Conservation (phyloP, 2,888 invertebrate genomes). For the Notodonta dromedarius region DNA sequence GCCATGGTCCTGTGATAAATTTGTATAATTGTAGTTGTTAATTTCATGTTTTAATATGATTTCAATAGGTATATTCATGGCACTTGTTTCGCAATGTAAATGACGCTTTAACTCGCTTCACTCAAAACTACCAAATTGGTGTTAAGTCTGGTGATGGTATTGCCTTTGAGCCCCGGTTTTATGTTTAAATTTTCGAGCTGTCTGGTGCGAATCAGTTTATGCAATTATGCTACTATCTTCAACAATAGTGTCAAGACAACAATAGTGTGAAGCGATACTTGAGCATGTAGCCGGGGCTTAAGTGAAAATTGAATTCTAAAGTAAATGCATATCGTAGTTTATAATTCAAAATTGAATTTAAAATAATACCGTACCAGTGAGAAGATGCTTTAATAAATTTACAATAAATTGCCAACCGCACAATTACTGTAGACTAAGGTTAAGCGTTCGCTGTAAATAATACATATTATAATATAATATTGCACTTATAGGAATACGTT, state of each 20-base stretch:
- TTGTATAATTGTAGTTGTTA: too few species aligned
- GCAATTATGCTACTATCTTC: too few species aligned
- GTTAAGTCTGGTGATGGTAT: not conserved
- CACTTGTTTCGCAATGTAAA: too few species aligned
- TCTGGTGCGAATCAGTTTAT: too few species aligned
- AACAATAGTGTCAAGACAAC: too few species aligned
- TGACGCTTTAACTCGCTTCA: constrained; percentile 30
- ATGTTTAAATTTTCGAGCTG: too few species aligned
- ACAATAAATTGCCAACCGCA: constrained; percentile 67
- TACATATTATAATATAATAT: constrained; percentile 16
- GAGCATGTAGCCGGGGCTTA: not conserved
- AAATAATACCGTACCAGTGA: constrained; percentile 55
- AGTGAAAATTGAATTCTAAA: constrained; percentile 31
- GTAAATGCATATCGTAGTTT: constrained; percentile 68
- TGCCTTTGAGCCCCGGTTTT: not conserved
- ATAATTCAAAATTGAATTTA: constrained; percentile 53
- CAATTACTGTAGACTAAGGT: constrained; percentile 58
- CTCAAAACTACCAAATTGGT: constrained; percentile 24
- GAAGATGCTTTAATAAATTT: constrained; percentile 61
- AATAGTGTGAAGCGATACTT: not conserved
- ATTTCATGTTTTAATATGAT: too few species aligned
- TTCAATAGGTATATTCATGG: too few species aligned
- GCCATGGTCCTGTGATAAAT: too few species aligned
- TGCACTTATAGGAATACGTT: constrained; percentile 1
- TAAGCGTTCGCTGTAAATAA: constrained; percentile 45